Base-by-base conservation (phyloP, 2,888 invertebrate genomes). In the Dolichopus griseipennis region DNA sequence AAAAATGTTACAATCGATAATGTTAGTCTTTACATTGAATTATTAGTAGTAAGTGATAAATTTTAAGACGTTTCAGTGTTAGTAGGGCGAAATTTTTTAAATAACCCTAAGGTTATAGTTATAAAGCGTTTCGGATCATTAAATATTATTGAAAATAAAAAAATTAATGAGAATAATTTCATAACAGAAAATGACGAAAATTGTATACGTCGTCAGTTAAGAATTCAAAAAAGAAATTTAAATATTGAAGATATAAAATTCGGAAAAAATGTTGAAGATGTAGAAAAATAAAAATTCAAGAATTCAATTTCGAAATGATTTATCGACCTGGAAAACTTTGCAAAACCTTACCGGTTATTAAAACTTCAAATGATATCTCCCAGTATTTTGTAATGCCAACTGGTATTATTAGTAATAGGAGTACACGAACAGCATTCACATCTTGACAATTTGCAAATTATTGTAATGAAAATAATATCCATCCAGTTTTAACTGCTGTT, bases 351-450 rank as follows among this genome's bases (percentile, higher is more conserved):
- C 67, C 68, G 1, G 73, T 74, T 1, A 21, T 73, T 9, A 67
- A 67, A 18, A 12, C 73, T 0, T 61, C 69, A 1, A n/a, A n/a
- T n/a, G n/a, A n/a, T n/a, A n/a, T n/a, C n/a, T n/a, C n/a, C n/a
- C 64, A 68, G 8, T 72, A 72, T 70, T 76, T 75, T 69, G 75
- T 75, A 1, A 71, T 71, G 12, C 75, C 76, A 10, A 66, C 64
- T 20, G 65, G 72, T 18, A 71, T 77, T 1, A 70, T 76, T 15
- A 72, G 74, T n/a, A n/a, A 76, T 69, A 68, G 74, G 21, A 75
- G 75, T n/a, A n/a, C n/a, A n/a, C n/a, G n/a, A n/a, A 70, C 73
- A n/a, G 73, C 74, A 41, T 73, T 72, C 66, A 72, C 70, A 0
- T 71, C 75, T 1, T 69, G 71, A 41, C 22, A 27, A 33, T 75